Evolutionary conservation across 2,888 invertebrate genomes (phyloP).

Genomic region (Meteorus cinctellus): DNA sequence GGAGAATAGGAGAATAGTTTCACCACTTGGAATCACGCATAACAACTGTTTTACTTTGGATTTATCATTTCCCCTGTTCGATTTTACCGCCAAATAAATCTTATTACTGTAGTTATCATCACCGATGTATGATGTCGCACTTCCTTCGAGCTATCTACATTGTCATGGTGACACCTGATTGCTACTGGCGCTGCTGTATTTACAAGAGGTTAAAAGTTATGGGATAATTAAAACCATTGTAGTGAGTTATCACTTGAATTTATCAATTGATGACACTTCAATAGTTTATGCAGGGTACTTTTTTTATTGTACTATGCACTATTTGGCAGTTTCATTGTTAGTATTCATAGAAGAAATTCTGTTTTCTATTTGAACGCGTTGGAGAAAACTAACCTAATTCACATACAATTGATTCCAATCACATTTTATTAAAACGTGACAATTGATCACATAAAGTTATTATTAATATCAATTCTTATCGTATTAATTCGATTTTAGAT

Average conservation of each 20-base stretch:
- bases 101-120: too few species aligned
- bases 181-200: too few species aligned
- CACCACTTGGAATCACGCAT: too few species aligned
- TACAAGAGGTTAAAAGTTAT: neutral
- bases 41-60: too few species aligned
- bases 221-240: neutral
- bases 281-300: slow-evolving; percentile 45
- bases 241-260: neutral
- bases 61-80: too few species aligned
- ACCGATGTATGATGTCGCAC: too few species aligned
- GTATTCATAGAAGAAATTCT: slow-evolving; percentile 55
- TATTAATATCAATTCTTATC: too few species aligned
- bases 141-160: too few species aligned
- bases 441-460: neutral
- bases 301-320: slow-evolving; percentile 64
- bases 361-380: slow-evolving; percentile 44
- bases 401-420: neutral
- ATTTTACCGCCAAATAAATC: too few species aligned
- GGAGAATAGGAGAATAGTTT: too few species aligned
- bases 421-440: neutral
- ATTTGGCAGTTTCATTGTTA: slow-evolving; percentile 71
- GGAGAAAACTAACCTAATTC: neutral
- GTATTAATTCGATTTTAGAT: neutral
- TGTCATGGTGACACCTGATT: too few species aligned
- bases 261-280: slow-evolving; percentile 39